A percentile compares a stretch with the other conserved stretches of the same genome.
These are phyloP conservation scores for Eupithecia dodoneata DNA, from an alignment of 2,888 invertebrate genomes.

Conservation along the genomic window DNA sequence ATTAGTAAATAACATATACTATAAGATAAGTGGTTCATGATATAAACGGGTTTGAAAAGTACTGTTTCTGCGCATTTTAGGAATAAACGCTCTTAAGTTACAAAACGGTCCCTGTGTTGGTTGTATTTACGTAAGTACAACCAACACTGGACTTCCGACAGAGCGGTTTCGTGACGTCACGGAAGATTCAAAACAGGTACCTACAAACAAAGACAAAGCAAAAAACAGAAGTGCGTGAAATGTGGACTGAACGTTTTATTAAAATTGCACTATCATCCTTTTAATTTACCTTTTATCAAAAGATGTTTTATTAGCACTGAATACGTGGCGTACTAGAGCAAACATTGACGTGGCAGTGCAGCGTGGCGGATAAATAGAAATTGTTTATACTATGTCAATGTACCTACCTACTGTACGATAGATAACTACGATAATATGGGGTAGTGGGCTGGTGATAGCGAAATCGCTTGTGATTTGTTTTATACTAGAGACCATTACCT, in stretches of 20 bases:
- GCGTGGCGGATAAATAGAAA: background rate
- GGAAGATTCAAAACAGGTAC: background rate
- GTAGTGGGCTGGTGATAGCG: background rate
- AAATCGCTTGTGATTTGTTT: background rate
- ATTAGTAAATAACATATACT: too few species aligned
- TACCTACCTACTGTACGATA: background rate
- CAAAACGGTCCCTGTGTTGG: too few species aligned
- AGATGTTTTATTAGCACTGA: constrained; percentile 1
- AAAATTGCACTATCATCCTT: background rate
- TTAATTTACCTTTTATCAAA: background rate
- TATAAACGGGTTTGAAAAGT: too few species aligned
- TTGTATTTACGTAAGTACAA: background rate
- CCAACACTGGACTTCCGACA: background rate
- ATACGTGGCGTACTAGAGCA: background rate
- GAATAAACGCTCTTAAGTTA: too few species aligned
- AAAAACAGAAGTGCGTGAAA: background rate
- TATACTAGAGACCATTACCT: background rate
- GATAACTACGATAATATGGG: background rate
- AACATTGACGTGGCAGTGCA: background rate
- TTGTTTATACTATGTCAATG: background rate
- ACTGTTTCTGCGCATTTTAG: too few species aligned
- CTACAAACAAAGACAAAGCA: background rate
- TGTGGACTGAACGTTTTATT: background rate
- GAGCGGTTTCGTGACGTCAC: background rate
- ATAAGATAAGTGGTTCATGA: too few species aligned